These are phyloP conservation scores for Glossophaga mutica DNA, from an alignment of 2,797 vertebrate species.

Conservation along the genomic window DNA sequence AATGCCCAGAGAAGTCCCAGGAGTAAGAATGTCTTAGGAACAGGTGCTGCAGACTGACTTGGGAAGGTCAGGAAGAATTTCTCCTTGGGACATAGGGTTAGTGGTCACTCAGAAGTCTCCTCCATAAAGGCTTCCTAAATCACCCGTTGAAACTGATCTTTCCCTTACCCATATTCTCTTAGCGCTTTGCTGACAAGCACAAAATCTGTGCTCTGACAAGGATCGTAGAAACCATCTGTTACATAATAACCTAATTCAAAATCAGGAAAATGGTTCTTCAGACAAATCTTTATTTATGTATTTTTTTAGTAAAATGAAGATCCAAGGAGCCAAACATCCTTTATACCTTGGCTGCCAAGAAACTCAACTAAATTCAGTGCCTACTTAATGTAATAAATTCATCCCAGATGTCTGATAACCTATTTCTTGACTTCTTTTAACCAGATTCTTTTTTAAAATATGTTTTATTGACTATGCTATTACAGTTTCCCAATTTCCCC, in stretches of 20 bases:
- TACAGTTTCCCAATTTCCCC: too few relatives aligned
- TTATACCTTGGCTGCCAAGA: constrained; percentile 9
- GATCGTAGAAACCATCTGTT: neutral
- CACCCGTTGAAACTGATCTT: neutral
- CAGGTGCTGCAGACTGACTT: neutral
- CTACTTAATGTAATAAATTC: neutral
- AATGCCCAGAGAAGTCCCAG: neutral
- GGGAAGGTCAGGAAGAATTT: neutral
- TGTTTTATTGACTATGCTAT: too few relatives aligned
- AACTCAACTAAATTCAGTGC: constrained; percentile 3
- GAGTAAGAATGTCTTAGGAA: neutral
- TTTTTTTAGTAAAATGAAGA: neutral
- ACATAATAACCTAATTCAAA: constrained; percentile 20
- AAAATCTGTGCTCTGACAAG: neutral
- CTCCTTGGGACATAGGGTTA: neutral
- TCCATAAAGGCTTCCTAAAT: neutral
- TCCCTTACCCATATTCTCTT: neutral
- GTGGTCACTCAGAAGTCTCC: neutral
- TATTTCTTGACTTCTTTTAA: neutral
- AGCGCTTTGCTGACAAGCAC: neutral
- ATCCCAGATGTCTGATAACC: neutral
- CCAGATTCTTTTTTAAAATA: neutral
- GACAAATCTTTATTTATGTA: constrained; percentile 7
- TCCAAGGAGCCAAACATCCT: neutral
- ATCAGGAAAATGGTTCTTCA: neutral